These are phyloP conservation scores for Onchidella celtica DNA, from an alignment of 2,888 invertebrate species.

Conservation along the genomic window DNA sequence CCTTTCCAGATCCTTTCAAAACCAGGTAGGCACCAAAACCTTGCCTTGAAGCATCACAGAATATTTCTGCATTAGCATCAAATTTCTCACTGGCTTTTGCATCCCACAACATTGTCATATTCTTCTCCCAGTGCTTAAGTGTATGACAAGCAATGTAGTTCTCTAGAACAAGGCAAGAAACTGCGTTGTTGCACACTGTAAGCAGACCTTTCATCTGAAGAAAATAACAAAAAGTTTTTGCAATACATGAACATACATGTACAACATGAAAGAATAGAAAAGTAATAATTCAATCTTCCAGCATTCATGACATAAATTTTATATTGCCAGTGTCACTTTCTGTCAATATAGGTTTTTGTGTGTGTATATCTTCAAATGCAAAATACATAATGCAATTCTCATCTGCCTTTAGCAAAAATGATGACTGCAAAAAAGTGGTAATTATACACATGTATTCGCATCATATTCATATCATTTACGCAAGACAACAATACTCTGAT, in stretches of 20 bases:
- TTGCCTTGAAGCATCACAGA: conserved; percentile 32
- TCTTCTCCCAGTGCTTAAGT: conserved; percentile 1
- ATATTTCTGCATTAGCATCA: conserved; percentile 30
- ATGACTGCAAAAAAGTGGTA: no score
- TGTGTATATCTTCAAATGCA: no score
- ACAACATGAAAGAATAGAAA: no score
- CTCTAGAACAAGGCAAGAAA: background rate
- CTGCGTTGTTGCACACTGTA: conserved; percentile 15
- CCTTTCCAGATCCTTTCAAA: background rate
- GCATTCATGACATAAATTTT: no score
- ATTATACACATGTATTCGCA: background rate
- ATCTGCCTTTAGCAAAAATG: no score
- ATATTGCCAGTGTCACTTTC: no score
- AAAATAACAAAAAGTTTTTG: no score
- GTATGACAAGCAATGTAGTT: background rate
- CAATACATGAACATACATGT: no score
- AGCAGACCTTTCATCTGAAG: conserved; percentile 9
- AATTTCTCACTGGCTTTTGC: background rate
- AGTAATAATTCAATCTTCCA: no score
- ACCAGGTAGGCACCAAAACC: conserved; percentile 44
- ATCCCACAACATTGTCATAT: background rate
- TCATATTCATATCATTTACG: background rate
- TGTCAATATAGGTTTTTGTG: no score
- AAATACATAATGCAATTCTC: no score
- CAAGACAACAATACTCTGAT: background rate